Base-by-base conservation (phyloP, 2,797 vertebrate species). In the Siniperca scherzeri region DNA sequence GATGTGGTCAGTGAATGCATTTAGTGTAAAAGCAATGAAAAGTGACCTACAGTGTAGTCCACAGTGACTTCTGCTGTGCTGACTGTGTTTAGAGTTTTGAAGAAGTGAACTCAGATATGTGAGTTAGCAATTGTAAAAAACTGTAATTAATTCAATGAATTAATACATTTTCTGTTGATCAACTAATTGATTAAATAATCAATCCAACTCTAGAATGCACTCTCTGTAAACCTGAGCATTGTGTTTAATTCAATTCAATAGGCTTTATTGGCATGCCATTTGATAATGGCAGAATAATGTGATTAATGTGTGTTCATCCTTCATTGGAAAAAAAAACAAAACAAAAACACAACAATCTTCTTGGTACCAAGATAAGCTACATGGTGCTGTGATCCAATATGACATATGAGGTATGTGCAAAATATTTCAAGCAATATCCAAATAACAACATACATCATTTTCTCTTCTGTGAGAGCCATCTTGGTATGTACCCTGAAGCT, bases 401-500 rank as follows among this genome's bases (percentile, higher is more conserved):
- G 27, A 62, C 12, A n/a, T n/a, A n/a, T 74, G 11, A 25, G 16
- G 55, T 55, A 48, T 40, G 3, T 59, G 48, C 55, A 48, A 19
- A 10, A 19, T 38, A 52, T 69, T 72, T 77, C 62, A 30, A 72
- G 57, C 21, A 17, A 38, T 16, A 62, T 25, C 40, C 21, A 38
- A 71, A 48, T 12, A 84, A 62, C 27, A 42, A 38, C 59, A 53
- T 38, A 6, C 17, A 77, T 55, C 0, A 46, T 74, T 56, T 50
- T 50, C 22, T 65, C 36, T 48, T 44, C 52, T 13, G 46, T 40
- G 33, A 22, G 53, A 67, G 17, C 12, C 6, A 42, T 8, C 40
- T 50, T 77, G 70, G 66, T 14, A 4, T 27, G 42, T 36, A 65
- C 62, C 36, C 46, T 61, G 60, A 38, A 53, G 74, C 71, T 64